Percentiles rank a stretch among this genome's conserved stretches.
Conservation (phyloP, 2,797 vertebrate species). For the Diceros bicornis region DNA sequence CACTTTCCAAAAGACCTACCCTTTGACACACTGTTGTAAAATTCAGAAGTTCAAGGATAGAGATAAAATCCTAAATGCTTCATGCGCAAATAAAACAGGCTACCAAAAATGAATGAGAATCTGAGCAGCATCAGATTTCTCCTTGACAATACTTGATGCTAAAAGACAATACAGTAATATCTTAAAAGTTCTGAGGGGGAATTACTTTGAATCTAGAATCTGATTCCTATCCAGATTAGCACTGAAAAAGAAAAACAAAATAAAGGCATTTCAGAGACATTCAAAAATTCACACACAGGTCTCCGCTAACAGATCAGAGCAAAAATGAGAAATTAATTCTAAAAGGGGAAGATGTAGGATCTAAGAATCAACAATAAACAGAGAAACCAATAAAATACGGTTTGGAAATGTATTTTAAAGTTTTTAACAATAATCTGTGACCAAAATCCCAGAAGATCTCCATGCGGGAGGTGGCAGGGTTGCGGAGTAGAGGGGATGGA, state of each 20-base stretch:
- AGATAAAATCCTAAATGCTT: not conserved
- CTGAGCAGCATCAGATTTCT: not conserved
- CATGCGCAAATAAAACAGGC: not conserved
- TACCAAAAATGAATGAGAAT: not conserved
- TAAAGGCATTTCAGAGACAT: not conserved
- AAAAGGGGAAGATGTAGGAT: not conserved
- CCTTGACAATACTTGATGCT: not conserved
- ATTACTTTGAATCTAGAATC: not conserved
- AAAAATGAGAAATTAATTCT: not conserved
- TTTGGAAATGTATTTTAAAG: not conserved
- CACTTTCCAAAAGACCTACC: not conserved
- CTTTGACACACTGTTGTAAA: not conserved
- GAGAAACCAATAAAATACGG: not conserved
- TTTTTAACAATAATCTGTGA: not conserved
- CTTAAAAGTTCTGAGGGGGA: not conserved
- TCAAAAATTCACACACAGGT: not conserved
- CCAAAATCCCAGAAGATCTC: not conserved
- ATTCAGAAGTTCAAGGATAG: conserved; percentile 10
- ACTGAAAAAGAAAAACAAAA: not conserved
- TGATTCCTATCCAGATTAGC: not conserved
- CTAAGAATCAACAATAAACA: not conserved
- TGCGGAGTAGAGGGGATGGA: too few species aligned
- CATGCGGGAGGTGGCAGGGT: fast-evolving
- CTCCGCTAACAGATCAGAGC: not conserved
- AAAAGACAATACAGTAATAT: not conserved